Percentiles rank a stretch among this genome's conserved stretches.
Conservation (phyloP, 37 sponge, comb jelly and placozoan species). For the Amphimedon queenslandica region DNA sequence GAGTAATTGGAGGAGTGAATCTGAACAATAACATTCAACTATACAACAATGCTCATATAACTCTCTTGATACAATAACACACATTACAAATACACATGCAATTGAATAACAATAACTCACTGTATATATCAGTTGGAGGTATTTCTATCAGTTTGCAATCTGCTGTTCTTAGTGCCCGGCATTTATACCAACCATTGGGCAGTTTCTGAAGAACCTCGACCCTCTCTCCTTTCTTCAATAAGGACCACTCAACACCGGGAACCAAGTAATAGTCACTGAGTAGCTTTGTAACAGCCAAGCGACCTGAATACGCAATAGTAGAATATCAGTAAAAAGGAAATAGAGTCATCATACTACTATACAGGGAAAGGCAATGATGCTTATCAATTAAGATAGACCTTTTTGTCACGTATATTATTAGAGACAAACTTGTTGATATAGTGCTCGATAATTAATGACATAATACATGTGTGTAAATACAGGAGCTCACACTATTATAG, state of each 20-base stretch:
- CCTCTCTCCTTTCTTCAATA: conserved; percentile 38
- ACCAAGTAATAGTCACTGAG: conserved; percentile 50
- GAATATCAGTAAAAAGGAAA: too few species aligned
- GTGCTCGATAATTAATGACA: too few species aligned
- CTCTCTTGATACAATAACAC: too few species aligned
- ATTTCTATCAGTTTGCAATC: background rate
- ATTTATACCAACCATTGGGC: conserved; percentile 48
- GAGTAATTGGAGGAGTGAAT: conserved; percentile 4
- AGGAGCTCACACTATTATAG: too few species aligned
- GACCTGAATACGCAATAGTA: too few species aligned
- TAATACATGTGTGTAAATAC: too few species aligned
- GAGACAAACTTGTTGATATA: background rate
- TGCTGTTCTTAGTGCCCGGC: conserved; percentile 25
- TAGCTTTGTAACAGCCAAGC: too few species aligned
- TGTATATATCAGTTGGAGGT: too few species aligned
- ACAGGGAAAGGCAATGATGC: background rate
- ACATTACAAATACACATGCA: too few species aligned
- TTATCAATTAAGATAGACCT: background rate
- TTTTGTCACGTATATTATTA: background rate
- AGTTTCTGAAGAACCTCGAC: conserved; percentile 32
- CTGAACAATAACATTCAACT: too few species aligned
- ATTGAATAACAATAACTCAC: too few species aligned
- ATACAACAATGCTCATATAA: too few species aligned
- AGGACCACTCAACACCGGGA: conserved; percentile 63
- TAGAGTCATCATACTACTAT: conserved; percentile 2